These are phyloP conservation scores for Thaumetopoea pityocampa DNA, from an alignment of 1,140 invertebrate species.

Conservation along the genomic window DNA sequence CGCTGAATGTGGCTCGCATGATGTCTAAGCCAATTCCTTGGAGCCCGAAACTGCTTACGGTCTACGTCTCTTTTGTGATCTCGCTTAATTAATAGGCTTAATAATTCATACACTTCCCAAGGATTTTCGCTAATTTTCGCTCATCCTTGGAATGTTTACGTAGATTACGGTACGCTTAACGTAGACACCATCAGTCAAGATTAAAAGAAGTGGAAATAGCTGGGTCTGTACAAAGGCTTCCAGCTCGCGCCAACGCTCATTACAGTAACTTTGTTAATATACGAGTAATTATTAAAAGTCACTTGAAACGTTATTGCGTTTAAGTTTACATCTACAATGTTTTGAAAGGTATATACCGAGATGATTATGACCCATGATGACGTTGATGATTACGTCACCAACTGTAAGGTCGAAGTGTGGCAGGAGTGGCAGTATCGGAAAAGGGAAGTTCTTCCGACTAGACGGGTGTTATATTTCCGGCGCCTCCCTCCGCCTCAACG, in stretches of 20 bases:
- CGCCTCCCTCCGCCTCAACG: too few species aligned
- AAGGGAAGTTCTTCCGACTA: too few species aligned
- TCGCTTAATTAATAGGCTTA: conserved; percentile 50
- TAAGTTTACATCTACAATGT: too few species aligned
- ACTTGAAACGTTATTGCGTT: conserved; percentile 8
- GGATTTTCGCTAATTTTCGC: conserved; percentile 34
- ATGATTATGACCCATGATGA: too few species aligned
- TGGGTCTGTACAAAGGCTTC: conserved; percentile 19
- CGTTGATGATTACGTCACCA: too few species aligned
- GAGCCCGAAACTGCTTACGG: conserved; percentile 41
- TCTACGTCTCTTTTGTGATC: conserved; percentile 47
- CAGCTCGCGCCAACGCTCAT: conserved; percentile 15
- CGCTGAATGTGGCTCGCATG: conserved; percentile 37
- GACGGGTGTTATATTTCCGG: too few species aligned
- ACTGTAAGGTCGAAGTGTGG: too few species aligned
- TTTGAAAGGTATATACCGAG: too few species aligned
- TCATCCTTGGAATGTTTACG: conserved; percentile 23
- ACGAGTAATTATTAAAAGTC: conserved; percentile 18
- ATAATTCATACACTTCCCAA: conserved; percentile 45
- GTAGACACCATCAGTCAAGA: conserved; percentile 22
- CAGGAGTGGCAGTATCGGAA: too few species aligned
- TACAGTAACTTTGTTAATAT: conserved; percentile 20
- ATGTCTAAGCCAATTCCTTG: conserved; percentile 31
- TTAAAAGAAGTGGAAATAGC: conserved; percentile 19
- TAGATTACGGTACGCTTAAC: conserved; percentile 15